Evolutionary conservation across 2,888 invertebrate genomes (phyloP).

Genomic region (Nomada ferruginata): DNA sequence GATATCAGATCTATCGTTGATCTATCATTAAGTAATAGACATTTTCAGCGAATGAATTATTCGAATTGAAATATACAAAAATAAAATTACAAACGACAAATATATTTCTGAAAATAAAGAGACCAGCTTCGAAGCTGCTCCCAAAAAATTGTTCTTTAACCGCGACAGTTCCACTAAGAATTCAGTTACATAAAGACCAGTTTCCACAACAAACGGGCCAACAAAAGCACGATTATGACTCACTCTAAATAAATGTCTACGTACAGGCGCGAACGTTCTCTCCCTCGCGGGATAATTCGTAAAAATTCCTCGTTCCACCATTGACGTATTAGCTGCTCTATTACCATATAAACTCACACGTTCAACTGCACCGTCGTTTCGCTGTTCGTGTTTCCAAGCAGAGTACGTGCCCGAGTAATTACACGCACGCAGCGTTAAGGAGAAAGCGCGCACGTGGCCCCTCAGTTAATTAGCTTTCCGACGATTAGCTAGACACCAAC

Average conservation of each 20-base stretch:
- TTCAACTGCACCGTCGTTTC: neutral
- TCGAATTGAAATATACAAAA: too few relatives aligned
- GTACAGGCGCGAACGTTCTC: slow-evolving; percentile 18
- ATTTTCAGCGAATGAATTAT: too few relatives aligned
- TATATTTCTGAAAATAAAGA: neutral
- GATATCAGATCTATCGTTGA: too few relatives aligned
- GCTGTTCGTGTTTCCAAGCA: neutral
- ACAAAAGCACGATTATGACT: slow-evolving; percentile 49
- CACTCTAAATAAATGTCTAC: slow-evolving; percentile 31
- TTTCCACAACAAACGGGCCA: slow-evolving; percentile 25
- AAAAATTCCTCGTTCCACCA: slow-evolving; percentile 10
- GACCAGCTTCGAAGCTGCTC: neutral
- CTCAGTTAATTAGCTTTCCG: slow-evolving; percentile 75
- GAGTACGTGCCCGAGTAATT: slow-evolving; percentile 42
- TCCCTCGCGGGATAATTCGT: slow-evolving; percentile 3
- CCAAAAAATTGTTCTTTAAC: neutral
- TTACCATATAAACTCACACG: slow-evolving; percentile 18
- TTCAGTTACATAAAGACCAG: slow-evolving; percentile 47
- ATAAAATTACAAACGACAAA: too few relatives aligned
- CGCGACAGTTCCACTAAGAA: slow-evolving; percentile 8
- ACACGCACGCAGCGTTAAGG: slow-evolving; percentile 60
- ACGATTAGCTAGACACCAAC: slow-evolving; percentile 65
- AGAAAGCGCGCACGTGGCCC: slow-evolving; percentile 79
- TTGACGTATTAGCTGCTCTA: slow-evolving; percentile 28
- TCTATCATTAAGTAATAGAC: too few relatives aligned